These are phyloP conservation scores for Hypomecis atomaria DNA, from an alignment of 2,888 invertebrate genomes.

Conservation along the genomic window DNA sequence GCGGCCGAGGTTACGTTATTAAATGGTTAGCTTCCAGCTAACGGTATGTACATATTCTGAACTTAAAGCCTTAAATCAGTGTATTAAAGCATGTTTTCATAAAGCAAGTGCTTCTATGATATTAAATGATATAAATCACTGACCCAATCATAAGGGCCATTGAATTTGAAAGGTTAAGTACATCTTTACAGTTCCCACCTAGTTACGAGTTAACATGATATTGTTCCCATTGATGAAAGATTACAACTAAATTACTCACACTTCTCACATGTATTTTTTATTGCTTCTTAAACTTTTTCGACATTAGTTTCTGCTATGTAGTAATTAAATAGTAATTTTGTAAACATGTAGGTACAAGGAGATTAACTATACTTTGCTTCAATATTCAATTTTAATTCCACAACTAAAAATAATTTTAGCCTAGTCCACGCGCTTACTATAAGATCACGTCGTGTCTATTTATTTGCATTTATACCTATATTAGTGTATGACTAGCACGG, in stretches of 20 bases:
- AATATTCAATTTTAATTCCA: no score
- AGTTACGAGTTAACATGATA: conserved; percentile 10
- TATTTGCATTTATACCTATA: no score
- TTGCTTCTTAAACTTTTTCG: background rate
- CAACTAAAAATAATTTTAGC: no score
- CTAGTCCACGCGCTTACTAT: no score
- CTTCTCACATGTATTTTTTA: background rate
- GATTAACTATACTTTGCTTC: no score
- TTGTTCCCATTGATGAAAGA: conserved; percentile 21
- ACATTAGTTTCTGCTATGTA: background rate
- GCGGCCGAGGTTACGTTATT: conserved; percentile 7
- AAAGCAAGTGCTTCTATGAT: conserved; percentile 11
- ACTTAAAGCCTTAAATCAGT: conserved; percentile 2
- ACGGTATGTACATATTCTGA: background rate
- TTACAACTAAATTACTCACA: conserved; percentile 3
- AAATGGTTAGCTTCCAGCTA: conserved; percentile 12
- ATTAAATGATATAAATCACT: conserved; percentile 35
- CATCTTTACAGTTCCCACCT: conserved; percentile 15
- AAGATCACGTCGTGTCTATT: no score
- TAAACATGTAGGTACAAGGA: no score
- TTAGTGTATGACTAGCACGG: no score
- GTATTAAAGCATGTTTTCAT: conserved; percentile 13
- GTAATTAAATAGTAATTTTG: background rate
- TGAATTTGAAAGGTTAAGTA: conserved; percentile 36
- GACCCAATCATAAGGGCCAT: conserved; percentile 31